Percentiles rank a stretch among this genome's conserved stretches.
Conservation (phyloP, 2,888 invertebrate genomes). For the Brachycybe producta region DNA sequence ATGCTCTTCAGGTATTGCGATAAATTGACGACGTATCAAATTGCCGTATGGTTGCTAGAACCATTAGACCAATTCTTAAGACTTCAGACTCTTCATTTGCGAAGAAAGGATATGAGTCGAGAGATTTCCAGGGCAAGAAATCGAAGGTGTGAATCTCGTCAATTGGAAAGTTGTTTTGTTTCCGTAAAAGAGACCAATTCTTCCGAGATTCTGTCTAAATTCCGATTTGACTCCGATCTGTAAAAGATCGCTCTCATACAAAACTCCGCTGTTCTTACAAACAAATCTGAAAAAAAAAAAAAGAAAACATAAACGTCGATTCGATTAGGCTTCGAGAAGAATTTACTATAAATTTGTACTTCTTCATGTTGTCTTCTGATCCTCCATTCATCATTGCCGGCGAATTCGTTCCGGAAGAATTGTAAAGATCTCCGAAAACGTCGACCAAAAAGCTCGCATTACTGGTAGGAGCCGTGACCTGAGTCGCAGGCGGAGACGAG, state of each 20-base stretch:
- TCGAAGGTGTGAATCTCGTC: conserved; percentile 54
- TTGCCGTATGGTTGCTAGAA: too few relatives aligned
- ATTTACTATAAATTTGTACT: conserved; percentile 42
- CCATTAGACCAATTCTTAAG: background rate
- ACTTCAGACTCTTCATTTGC: conserved; percentile 1
- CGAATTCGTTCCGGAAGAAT: conserved; percentile 28
- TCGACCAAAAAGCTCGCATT: conserved; percentile 62
- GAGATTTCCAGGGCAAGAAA: conserved; percentile 59
- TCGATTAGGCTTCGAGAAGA: too few relatives aligned
- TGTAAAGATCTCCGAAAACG: conserved; percentile 80
- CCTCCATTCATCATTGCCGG: conserved; percentile 25
- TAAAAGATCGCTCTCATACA: conserved; percentile 94
- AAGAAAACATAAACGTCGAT: background rate
- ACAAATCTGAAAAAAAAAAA: conserved; percentile 50
- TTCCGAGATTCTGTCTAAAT: conserved; percentile 86
- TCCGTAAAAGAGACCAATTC: conserved; percentile 92
- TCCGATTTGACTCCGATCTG: conserved; percentile 98
- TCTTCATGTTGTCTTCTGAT: conserved; percentile 68
- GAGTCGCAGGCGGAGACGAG: conserved; percentile 68
- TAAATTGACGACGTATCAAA: too few relatives aligned
- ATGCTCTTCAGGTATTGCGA: too few relatives aligned
- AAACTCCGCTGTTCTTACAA: conserved; percentile 94
- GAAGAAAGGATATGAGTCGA: conserved; percentile 42
- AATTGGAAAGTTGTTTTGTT: conserved; percentile 86
- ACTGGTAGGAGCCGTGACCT: conserved; percentile 37